Base-by-base conservation (phyloP, 2,888 invertebrate genomes). In the Drosophila leonis region DNA sequence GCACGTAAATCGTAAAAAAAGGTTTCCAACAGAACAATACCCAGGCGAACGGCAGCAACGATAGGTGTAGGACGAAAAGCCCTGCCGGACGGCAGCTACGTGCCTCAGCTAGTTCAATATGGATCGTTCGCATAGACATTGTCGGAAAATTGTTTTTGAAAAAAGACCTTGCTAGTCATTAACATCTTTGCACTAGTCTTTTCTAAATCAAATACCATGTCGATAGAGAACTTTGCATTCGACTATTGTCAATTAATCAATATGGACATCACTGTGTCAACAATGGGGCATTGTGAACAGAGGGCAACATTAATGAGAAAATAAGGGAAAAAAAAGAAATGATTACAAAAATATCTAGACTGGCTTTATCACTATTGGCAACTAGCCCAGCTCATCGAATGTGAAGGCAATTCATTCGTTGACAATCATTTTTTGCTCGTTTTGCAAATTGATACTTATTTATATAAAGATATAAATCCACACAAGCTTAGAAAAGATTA, bases 1-100 rank as follows among this genome's bases (percentile, higher is more conserved):
- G 85, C 83, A 83, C 88, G 83, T 83, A 83, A 83, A 85, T 84
- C 84, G 88, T 88, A 84, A 88, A 84, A 82, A 88, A 85, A 88
- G 86, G 88, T 84, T 82, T 69, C 67, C 83, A 57, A 44, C 78
- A 69, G 65, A 70, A 76, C 67, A 64, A 78, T 72, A 35, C 59
- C 48, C 65, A 42, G 57, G 39, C 48, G 37, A 39, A 39, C 48
- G 29, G 52, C 49, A 41, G 54, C 27, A 29, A 13, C 46, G 49
- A 15, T 20, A 9, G 51, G 15, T 20, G 24, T 13, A 41, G 18
- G 31, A 41, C 18, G 52, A 10, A 37, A 24, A 24, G 33, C 35
- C 42, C 42, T 18, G 44, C 51, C 48, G 62, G 59, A 73, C 57
- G 61, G 35, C 20, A 46, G 20, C 76, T 76, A 76, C 75, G 75